A percentile compares a stretch with the other conserved stretches of the same genome.
Evolutionary conservation across 2,113 vertebrate species (phyloP).

Genomic region (Hyperoodon ampullatus): DNA sequence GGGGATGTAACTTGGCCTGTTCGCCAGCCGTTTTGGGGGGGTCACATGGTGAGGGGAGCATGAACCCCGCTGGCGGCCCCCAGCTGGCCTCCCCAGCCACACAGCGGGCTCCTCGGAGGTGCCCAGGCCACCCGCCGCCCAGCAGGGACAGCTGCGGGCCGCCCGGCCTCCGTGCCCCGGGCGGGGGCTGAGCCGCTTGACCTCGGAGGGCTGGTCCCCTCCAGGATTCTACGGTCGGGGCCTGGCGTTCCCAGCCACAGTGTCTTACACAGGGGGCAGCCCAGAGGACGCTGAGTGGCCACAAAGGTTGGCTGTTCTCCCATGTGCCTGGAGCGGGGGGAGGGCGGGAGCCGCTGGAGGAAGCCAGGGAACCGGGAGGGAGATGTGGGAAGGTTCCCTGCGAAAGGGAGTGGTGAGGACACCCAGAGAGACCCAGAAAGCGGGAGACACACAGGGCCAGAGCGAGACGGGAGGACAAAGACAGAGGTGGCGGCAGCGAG

Average conservation of each 20-base stretch:
- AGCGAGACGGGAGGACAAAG: constrained; percentile 59
- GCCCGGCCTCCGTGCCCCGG: neutral
- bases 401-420: neutral
- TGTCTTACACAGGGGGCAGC: constrained; percentile 5
- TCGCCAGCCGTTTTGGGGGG: neutral
- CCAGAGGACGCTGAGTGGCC: neutral
- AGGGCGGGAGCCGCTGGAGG: neutral
- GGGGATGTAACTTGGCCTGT: neutral
- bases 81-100: neutral
- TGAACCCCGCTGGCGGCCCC: neutral
- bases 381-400: neutral
- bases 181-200: neutral
- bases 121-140: neutral
- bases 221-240: constrained; percentile 21
- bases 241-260: constrained; percentile 64
- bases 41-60: accelerated
- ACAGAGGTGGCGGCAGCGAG: neutral
- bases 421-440: neutral
- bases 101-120: neutral
- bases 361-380: neutral
- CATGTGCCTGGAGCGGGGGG: neutral
- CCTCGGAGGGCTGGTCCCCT: neutral
- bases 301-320: constrained; percentile 64
- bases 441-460: neutral
- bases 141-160: constrained; percentile 48